Evolutionary conservation across 2,113 vertebrate species (phyloP).

Genomic region (Bolborhynchus lineola): DNA sequence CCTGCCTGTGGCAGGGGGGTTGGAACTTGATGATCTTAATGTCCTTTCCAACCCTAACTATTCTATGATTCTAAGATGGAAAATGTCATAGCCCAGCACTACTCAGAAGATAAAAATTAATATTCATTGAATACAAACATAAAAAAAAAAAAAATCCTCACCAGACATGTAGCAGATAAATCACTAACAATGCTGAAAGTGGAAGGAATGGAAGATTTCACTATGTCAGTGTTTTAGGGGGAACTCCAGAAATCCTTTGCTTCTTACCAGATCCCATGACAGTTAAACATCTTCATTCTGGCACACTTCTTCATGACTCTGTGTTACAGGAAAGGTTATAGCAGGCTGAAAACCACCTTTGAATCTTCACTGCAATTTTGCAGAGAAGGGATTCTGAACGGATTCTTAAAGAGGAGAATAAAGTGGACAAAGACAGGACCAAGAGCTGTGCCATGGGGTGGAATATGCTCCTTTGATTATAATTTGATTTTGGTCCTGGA

Average conservation of each 20-base stretch:
- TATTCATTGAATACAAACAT: background rate
- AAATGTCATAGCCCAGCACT: background rate
- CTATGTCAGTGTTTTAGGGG: background rate
- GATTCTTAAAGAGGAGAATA: background rate
- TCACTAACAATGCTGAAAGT: background rate
- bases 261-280: background rate
- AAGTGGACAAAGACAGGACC: background rate
- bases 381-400: background rate
- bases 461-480: background rate
- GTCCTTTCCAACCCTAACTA: too few species aligned
- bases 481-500: background rate
- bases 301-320: background rate
- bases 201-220: conserved; percentile 26
- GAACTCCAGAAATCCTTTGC: background rate
- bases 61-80: background rate
- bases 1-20: too few species aligned
- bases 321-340: background rate
- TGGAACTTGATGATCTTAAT: too few species aligned
- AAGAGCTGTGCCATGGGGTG: background rate
- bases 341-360: background rate
- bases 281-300: background rate
- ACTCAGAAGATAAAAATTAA: background rate
- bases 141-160: background rate
- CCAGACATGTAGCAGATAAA: background rate
- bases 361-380: background rate